phyloP scores from a whole-genome alignment of 2,797 vertebrate genomes.

The Sebastes alutus region DNA sequence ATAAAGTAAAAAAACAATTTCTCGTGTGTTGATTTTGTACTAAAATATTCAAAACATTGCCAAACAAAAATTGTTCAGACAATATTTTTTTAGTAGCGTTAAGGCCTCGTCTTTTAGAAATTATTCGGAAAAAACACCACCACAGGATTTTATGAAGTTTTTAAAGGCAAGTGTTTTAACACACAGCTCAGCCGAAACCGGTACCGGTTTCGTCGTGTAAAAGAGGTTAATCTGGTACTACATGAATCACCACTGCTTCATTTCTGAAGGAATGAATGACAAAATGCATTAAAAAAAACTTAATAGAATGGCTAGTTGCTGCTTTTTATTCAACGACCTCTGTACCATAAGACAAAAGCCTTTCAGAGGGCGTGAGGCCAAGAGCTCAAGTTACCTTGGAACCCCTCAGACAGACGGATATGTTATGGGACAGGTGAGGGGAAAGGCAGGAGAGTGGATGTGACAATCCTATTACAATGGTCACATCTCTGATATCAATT shows the following conservation, averaged over 20 bases:
- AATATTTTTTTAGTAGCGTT: no score
- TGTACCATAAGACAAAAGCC: conserved; percentile 38
- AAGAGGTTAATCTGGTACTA: conserved; percentile 7
- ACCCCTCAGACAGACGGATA: conserved; percentile 66
- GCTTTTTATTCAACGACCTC: neutral
- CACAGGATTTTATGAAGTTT: no score
- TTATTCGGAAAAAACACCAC: no score
- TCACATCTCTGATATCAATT: conserved; percentile 86
- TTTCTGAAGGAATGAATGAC: conserved; percentile 37
- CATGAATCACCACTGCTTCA: neutral
- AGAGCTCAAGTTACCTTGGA: conserved; percentile 50
- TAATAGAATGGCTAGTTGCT: conserved; percentile 14
- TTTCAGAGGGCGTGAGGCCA: conserved; percentile 32
- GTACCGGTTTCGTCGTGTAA: rapidly evolving
- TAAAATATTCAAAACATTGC: no score
- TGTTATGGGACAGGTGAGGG: conserved; percentile 75
- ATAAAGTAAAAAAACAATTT: no score
- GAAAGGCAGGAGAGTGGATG: conserved; percentile 49
- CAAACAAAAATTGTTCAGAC: rapidly evolving
- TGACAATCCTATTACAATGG: conserved; percentile 86
- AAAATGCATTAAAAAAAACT: conserved; percentile 42
- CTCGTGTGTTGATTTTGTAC: no score
- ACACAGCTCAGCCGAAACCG: no score
- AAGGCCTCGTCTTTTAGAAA: no score
- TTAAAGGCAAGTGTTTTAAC: no score